A percentile compares a stretch with the other conserved stretches of the same genome.
Conservation (phyloP, 1,140 invertebrate genomes). For the Listronotus oregonensis region DNA sequence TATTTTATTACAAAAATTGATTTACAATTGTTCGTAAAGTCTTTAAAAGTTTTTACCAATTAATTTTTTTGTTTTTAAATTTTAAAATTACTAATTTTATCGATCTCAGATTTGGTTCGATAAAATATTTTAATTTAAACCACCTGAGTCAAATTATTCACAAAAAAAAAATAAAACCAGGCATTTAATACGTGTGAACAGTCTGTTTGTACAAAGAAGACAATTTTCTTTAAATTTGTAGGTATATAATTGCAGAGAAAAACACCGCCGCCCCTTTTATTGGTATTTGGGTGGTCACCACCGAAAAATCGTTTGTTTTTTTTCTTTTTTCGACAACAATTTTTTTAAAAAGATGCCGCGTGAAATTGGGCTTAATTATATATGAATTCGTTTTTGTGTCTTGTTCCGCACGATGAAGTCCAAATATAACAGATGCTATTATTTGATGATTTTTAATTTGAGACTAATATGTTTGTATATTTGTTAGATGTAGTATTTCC, state of each 20-base stretch:
- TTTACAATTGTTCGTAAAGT: too few species aligned
- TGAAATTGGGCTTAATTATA: conserved; percentile 43
- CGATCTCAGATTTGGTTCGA: too few species aligned
- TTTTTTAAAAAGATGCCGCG: conserved; percentile 31
- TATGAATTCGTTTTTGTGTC: conserved; percentile 29
- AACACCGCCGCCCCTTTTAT: conserved; percentile 31
- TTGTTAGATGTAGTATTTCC: neutral
- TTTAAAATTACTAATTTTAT: too few species aligned
- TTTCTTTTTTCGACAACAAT: conserved; percentile 7
- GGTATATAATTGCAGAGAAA: conserved; percentile 24
- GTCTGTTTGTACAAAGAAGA: conserved; percentile 32
- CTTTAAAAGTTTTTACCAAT: too few species aligned
- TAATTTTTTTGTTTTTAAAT: too few species aligned
- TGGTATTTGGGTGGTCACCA: conserved; percentile 40
- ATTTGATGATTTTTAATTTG: conserved; percentile 25
- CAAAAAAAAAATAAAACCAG: conserved; percentile 10
- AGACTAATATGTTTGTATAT: neutral
- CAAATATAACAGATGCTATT: conserved; percentile 28
- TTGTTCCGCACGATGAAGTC: conserved; percentile 21
- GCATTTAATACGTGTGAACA: conserved; percentile 30
- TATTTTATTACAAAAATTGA: too few species aligned
- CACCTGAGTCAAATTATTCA: neutral
- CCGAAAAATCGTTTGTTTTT: conserved; percentile 5
- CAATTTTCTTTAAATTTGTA: conserved; percentile 15
- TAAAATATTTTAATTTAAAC: too few species aligned